Conservation (phyloP, 2,113 vertebrate species). For the Chelonoidis abingdonii region DNA sequence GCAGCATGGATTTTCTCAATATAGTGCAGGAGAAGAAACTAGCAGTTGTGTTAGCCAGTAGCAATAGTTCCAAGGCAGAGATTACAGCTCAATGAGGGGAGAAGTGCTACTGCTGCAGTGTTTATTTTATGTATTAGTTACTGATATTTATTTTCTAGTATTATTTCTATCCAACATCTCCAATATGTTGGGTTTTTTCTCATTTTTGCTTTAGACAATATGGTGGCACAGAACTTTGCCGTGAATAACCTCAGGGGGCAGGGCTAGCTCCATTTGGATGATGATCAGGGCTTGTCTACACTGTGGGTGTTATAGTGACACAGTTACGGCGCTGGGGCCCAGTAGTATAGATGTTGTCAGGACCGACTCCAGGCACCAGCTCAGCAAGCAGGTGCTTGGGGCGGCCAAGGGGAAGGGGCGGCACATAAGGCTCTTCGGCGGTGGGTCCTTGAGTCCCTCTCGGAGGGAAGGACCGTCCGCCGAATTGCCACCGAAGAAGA, state of each 20-base stretch:
- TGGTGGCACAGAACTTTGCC: too few relatives aligned
- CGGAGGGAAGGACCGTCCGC: too few relatives aligned
- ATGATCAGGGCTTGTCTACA: not conserved
- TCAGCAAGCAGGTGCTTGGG: too few relatives aligned
- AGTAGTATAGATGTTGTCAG: not conserved
- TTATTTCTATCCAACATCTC: not conserved
- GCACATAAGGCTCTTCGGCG: too few relatives aligned
- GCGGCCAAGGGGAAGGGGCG: too few relatives aligned
- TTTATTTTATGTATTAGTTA: not conserved
- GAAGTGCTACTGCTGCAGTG: not conserved
- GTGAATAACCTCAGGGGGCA: too few relatives aligned
- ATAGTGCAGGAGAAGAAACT: not conserved
- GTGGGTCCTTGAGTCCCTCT: too few relatives aligned
- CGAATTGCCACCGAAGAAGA: too few relatives aligned
- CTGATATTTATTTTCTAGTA: not conserved
- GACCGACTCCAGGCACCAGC: too few relatives aligned
- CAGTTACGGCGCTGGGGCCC: too few relatives aligned
- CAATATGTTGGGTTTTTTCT: not conserved
- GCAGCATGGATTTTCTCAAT: not conserved
- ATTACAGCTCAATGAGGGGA: fast-evolving
- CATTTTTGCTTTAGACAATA: not conserved
- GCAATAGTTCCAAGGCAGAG: not conserved
- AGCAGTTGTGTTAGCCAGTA: not conserved
- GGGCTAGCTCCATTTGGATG: not conserved
- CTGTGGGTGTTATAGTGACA: too few relatives aligned